phyloP scores from a whole-genome alignment of 2,797 vertebrate species.

The Neosilurus mollespiculum region DNA sequence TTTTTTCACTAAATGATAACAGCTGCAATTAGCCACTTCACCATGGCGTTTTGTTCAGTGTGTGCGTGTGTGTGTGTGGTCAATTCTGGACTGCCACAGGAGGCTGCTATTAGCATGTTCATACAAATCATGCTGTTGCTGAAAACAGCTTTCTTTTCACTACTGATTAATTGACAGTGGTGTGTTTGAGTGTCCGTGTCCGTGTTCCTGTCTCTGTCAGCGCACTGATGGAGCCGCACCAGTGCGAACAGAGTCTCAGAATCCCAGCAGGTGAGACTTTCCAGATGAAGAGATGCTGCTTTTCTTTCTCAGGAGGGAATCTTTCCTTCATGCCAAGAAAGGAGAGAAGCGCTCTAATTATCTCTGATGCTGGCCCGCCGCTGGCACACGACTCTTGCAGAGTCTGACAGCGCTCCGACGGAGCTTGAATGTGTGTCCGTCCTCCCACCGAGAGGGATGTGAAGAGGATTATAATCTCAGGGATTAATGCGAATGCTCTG shows the following conservation, averaged over 20 bases:
- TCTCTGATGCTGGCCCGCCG: slow-evolving; percentile 29
- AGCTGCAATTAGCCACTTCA: slow-evolving; percentile 35
- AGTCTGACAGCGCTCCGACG: slow-evolving; percentile 22
- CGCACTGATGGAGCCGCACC: slow-evolving; percentile 4
- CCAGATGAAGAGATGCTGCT: slow-evolving; percentile 47
- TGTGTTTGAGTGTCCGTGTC: slow-evolving; percentile 16
- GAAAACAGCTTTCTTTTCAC: slow-evolving; percentile 33
- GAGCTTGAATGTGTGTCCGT: slow-evolving; percentile 19
- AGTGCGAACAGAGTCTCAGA: slow-evolving; percentile 25
- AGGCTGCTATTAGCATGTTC: slow-evolving; percentile 19
- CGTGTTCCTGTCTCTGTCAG: slow-evolving; percentile 19
- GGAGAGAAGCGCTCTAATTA: slow-evolving; percentile 42
- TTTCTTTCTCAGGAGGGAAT: slow-evolving; percentile 35
- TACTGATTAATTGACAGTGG: slow-evolving; percentile 17
- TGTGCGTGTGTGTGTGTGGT: background rate
- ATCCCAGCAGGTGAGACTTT: slow-evolving; percentile 44
- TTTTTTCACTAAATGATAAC: slow-evolving; percentile 31
- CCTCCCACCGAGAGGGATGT: slow-evolving; percentile 34
- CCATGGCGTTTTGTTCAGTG: background rate
- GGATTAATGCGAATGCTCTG: slow-evolving; percentile 51
- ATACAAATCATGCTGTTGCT: slow-evolving; percentile 13
- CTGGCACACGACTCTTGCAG: slow-evolving; percentile 28
- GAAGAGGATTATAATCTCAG: slow-evolving; percentile 51
- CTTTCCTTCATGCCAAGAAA: slow-evolving; percentile 29
- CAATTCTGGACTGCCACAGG: slow-evolving; percentile 12